These are phyloP conservation scores for Xyrauchen texanus DNA, from an alignment of 2,113 vertebrate species.

Conservation along the genomic window DNA sequence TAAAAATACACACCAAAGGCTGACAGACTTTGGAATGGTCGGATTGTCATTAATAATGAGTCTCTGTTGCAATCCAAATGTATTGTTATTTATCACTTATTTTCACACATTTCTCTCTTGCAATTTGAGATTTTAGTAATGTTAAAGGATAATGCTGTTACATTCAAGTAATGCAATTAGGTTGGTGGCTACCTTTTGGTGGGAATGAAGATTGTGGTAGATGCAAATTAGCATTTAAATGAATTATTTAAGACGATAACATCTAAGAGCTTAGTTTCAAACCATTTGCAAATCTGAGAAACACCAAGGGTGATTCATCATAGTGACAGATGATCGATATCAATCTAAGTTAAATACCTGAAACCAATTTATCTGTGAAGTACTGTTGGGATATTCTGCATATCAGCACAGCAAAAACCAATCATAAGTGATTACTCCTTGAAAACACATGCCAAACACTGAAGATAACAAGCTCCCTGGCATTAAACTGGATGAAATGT, in stretches of 20 bases:
- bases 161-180: slow-evolving; percentile 7
- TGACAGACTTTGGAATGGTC: slow-evolving; percentile 50
- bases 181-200: slow-evolving; percentile 64
- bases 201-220: slow-evolving; percentile 76
- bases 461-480: neutral
- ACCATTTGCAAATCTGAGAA: slow-evolving; percentile 68
- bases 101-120: slow-evolving; percentile 66
- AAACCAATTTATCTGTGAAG: slow-evolving; percentile 28
- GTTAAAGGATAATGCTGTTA: slow-evolving; percentile 43
- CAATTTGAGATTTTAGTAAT: slow-evolving; percentile 53
- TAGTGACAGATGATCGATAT: slow-evolving; percentile 26
- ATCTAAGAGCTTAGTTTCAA: slow-evolving; percentile 53
- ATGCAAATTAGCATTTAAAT: slow-evolving; percentile 61
- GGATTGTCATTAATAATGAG: too few species aligned
- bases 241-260: slow-evolving; percentile 36
- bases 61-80: slow-evolving; percentile 64
- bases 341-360: slow-evolving; percentile 15
- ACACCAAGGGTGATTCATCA: slow-evolving; percentile 59
- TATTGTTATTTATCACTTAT: slow-evolving; percentile 73
- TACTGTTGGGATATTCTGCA: slow-evolving; percentile 54
- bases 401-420: slow-evolving; percentile 54
- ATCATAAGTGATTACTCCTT: slow-evolving; percentile 20
- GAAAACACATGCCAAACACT: too few species aligned
- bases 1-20: slow-evolving; percentile 54
- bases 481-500: slow-evolving; percentile 36